Evolutionary conservation across 2,888 invertebrate species (phyloP).

Genomic region (Pyrrhosoma nymphula): DNA sequence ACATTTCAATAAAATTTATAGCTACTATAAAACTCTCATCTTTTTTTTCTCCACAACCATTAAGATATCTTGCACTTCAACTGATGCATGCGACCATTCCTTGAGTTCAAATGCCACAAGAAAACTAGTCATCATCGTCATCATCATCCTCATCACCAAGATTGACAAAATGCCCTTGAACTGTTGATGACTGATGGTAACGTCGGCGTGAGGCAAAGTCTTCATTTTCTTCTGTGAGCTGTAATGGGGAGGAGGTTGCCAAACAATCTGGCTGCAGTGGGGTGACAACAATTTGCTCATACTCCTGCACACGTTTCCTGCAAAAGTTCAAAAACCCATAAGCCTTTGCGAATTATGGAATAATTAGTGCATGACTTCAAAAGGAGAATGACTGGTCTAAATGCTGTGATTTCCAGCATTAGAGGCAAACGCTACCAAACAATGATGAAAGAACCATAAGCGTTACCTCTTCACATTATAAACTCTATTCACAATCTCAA

Average conservation of each 20-base stretch:
- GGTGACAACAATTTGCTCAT: constrained; percentile 92
- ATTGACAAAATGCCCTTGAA: constrained; percentile 76
- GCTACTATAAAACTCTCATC: constrained; percentile 24
- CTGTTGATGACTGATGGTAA: constrained; percentile 94
- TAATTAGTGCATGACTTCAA: not conserved
- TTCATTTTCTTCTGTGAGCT: constrained; percentile 96
- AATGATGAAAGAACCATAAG: too few relatives aligned
- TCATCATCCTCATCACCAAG: constrained; percentile 68
- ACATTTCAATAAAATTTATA: constrained; percentile 51
- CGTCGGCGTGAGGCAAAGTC: constrained; percentile 95
- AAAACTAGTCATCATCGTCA: constrained; percentile 49
- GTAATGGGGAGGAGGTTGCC: constrained; percentile 85
- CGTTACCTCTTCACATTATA: too few relatives aligned
- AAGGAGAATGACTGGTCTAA: too few relatives aligned
- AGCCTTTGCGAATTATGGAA: not conserved
- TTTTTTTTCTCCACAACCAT: constrained; percentile 15
- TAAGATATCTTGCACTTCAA: not conserved
- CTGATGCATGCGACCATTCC: not conserved
- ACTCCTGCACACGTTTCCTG: constrained; percentile 88
- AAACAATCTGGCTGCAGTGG: constrained; percentile 89
- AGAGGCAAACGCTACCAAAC: too few relatives aligned
- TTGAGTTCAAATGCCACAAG: not conserved
- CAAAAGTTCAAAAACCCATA: constrained; percentile 72
- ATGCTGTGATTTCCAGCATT: too few relatives aligned
- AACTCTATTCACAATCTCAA: too few relatives aligned